Percentiles rank a stretch among this genome's conserved stretches.
Evolutionary conservation across 64 coral and sea anemone species (phyloP).

Genomic region (Pocillopora verrucosa): DNA sequence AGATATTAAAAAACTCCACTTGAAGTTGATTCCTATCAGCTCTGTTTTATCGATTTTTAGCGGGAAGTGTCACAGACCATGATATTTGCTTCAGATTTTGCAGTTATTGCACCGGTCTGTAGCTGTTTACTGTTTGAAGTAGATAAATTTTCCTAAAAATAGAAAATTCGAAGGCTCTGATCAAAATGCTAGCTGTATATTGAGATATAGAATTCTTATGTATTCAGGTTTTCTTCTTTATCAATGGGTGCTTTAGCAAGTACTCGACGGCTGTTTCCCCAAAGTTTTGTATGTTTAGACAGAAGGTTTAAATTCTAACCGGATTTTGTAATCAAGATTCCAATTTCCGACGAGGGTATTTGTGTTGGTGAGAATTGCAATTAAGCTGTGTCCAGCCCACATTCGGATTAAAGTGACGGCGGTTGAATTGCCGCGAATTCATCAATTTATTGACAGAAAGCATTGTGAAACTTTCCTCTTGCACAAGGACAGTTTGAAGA

Average conservation of each 20-base stretch:
- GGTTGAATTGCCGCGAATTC: not conserved
- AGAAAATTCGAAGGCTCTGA: not conserved
- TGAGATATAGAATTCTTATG: too few species aligned
- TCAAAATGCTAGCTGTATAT: too few species aligned
- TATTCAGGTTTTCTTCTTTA: too few species aligned
- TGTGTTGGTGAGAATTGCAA: not conserved
- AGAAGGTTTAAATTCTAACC: constrained; percentile 5
- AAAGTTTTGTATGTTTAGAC: not conserved
- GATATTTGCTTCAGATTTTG: not conserved
- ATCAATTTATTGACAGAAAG: not conserved
- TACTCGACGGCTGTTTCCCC: too few species aligned
- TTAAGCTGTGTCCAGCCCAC: constrained; percentile 1
- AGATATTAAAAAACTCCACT: not conserved
- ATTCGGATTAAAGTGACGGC: not conserved
- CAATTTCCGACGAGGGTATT: constrained; percentile 20
- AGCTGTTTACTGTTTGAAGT: not conserved
- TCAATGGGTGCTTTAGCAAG: too few species aligned
- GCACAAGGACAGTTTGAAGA: too few species aligned
- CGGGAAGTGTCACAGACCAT: not conserved
- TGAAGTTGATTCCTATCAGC: not conserved
- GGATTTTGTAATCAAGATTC: not conserved
- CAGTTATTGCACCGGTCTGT: not conserved
- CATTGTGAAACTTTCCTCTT: not conserved
- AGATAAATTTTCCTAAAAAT: not conserved
- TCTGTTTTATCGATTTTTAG: not conserved